phyloP scores from a whole-genome alignment of 2,888 invertebrate genomes.

The Tetragonisca angustula region DNA sequence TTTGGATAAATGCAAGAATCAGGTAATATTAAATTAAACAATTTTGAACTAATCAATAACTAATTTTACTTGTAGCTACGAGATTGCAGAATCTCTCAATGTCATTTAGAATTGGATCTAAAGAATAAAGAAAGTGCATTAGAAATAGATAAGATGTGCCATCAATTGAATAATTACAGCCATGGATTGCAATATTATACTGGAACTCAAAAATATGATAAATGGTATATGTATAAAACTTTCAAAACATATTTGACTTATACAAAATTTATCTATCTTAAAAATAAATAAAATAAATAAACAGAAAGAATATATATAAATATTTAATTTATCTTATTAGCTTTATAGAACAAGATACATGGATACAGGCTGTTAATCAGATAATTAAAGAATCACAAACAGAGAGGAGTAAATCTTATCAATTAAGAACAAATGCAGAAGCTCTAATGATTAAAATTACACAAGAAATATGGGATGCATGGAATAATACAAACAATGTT shows the following conservation, averaged over 20 bases:
- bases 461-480: slow-evolving; percentile 94
- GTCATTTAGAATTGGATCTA: slow-evolving; percentile 95
- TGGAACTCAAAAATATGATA: slow-evolving; percentile 94
- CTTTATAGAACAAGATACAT: slow-evolving; percentile 91
- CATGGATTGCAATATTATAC: slow-evolving; percentile 94
- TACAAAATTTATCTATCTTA: not conserved
- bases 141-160: slow-evolving; percentile 93
- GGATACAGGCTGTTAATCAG: slow-evolving; percentile 93
- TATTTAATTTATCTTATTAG: slow-evolving; percentile 80
- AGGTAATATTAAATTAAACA: slow-evolving; percentile 80
- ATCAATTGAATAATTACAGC: slow-evolving; percentile 92
- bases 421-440: slow-evolving; percentile 92
- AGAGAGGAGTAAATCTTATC: slow-evolving; percentile 91
- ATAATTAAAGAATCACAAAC: slow-evolving; percentile 92
- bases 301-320: not conserved
- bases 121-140: slow-evolving; percentile 94
- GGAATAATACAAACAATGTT: slow-evolving; percentile 93
- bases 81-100: slow-evolving; percentile 92
- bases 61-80: slow-evolving; percentile 85
- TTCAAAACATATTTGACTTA: not conserved
- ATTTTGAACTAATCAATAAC: slow-evolving; percentile 1
- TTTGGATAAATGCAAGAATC: slow-evolving; percentile 88
- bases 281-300: no score
- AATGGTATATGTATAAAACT: slow-evolving; percentile 85
- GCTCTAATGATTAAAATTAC: slow-evolving; percentile 91